Conservation (phyloP, 37 sponge, comb jelly and placozoan genomes). For the Beroe ovata region DNA sequence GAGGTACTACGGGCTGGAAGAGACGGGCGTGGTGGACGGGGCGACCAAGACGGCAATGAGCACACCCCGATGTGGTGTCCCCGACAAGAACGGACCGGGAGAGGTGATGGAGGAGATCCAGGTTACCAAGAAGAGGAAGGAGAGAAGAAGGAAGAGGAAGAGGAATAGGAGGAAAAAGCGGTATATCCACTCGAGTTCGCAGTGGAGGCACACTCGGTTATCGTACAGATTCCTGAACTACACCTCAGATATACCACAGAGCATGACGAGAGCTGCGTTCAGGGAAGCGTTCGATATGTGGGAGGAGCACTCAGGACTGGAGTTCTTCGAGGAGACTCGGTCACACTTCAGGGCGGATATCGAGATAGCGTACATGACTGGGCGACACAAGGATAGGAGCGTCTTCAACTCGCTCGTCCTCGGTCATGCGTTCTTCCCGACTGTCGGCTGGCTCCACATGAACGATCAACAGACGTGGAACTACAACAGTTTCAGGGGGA, state of each 20-base stretch:
- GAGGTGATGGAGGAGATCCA: background rate
- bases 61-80: constrained; percentile 1
- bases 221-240: constrained; percentile 62
- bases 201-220: background rate
- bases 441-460: constrained; percentile 50
- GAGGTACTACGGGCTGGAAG: constrained; percentile 14
- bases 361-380: constrained; percentile 28
- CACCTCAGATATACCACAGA: constrained; percentile 29
- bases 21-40: constrained; percentile 8
- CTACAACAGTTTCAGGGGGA: constrained; percentile 19
- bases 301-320: constrained; percentile 12
- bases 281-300: constrained; percentile 22
- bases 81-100: background rate
- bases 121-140: constrained; percentile 9
- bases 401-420: constrained; percentile 21
- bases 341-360: background rate
- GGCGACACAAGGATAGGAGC: background rate
- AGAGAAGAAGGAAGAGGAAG: background rate
- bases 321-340: constrained; percentile 27
- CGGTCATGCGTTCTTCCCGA: constrained; percentile 32
- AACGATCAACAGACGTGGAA: constrained; percentile 37
- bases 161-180: constrained; percentile 1
- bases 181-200: background rate
- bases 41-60: background rate
- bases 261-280: background rate